Percentiles rank a stretch among this genome's conserved stretches.
These are phyloP conservation scores for Grammomys surdaster DNA, from an alignment of 2,113 vertebrate species.

Conservation along the genomic window DNA sequence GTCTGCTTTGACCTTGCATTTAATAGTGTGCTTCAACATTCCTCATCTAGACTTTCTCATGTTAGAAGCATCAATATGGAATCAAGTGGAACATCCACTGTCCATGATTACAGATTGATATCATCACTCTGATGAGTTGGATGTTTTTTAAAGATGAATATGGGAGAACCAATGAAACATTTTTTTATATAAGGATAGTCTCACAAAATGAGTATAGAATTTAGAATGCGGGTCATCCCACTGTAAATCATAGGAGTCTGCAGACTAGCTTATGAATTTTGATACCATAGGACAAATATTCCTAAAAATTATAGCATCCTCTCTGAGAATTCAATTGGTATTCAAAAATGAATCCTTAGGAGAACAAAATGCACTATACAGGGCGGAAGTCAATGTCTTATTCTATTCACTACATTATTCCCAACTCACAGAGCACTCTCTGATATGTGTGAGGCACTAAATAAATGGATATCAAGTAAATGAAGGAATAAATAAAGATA, in stretches of 20 bases:
- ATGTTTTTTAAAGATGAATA: not conserved
- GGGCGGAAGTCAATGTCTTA: not conserved
- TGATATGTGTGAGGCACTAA: not conserved
- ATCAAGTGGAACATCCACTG: not conserved
- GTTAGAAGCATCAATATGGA: not conserved
- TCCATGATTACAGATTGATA: not conserved
- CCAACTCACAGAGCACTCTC: not conserved
- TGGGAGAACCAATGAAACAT: not conserved
- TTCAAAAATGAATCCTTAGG: conserved; percentile 14
- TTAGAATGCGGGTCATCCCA: not conserved
- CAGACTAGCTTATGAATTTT: conserved; percentile 12
- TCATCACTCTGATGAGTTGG: not conserved
- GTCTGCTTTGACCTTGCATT: not conserved
- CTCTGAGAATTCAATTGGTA: conserved; percentile 43
- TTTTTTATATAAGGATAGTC: not conserved
- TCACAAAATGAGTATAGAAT: not conserved
- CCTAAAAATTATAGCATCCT: conserved; percentile 42
- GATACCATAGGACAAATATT: conserved; percentile 1
- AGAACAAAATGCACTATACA: not conserved
- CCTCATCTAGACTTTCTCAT: not conserved
- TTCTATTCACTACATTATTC: conserved; percentile 40
- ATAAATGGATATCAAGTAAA: conserved; percentile 38
- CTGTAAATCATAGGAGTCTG: not conserved
- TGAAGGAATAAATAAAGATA: not conserved
- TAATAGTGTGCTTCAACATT: not conserved